phyloP scores from a whole-genome alignment of 2,797 vertebrate species.

The Lepidocolaptes lacrymiger region DNA sequence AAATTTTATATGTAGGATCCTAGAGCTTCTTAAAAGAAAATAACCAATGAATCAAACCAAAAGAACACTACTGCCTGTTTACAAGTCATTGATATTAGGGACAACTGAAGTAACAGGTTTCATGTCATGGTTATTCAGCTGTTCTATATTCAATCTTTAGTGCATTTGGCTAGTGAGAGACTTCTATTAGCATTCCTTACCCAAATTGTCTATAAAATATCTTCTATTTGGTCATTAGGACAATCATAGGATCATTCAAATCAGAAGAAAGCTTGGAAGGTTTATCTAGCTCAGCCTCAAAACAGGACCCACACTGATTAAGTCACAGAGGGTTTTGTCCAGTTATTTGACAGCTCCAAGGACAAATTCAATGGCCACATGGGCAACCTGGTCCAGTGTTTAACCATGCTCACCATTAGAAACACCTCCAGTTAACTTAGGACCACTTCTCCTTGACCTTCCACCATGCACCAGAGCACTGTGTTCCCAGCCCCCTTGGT shows the following conservation, averaged over 20 bases:
- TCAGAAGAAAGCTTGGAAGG: neutral
- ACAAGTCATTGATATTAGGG: neutral
- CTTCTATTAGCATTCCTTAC: neutral
- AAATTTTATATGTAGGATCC: neutral
- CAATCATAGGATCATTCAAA: neutral
- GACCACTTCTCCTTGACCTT: neutral
- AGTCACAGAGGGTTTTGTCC: neutral
- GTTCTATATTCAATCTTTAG: neutral
- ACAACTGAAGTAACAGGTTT: neutral
- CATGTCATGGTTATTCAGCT: neutral
- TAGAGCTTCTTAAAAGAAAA: neutral
- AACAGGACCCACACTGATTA: neutral
- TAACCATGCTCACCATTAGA: neutral
- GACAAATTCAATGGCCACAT: neutral
- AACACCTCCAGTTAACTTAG: neutral
- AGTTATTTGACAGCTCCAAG: neutral
- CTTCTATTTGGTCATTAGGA: neutral
- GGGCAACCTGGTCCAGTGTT: neutral
- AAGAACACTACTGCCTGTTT: neutral
- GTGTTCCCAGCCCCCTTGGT: neutral
- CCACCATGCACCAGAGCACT: fast-evolving
- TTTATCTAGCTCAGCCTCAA: neutral
- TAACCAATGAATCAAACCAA: neutral
- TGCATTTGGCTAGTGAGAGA: neutral
- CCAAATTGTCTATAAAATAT: neutral